Evolutionary conservation across 2,888 invertebrate genomes (phyloP).

Genomic region (Chymomyza procnemis): DNA sequence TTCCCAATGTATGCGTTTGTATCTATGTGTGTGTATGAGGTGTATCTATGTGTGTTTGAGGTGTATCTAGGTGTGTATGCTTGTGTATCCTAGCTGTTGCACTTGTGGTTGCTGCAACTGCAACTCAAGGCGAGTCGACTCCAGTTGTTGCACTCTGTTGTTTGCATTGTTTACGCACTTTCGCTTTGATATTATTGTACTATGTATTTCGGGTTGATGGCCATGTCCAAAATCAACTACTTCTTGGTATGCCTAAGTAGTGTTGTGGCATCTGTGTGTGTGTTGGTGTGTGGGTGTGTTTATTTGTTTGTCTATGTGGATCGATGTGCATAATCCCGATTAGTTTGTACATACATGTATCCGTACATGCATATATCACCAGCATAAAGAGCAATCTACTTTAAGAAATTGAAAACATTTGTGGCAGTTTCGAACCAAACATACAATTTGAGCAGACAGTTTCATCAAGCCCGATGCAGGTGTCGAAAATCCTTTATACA

Average conservation of each 20-base stretch:
- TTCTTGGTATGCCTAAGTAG: neutral
- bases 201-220: slow-evolving; percentile 51
- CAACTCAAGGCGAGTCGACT: neutral
- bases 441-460: too few relatives aligned
- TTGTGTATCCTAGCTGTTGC: slow-evolving; percentile 9
- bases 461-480: too few relatives aligned
- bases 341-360: neutral
- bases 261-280: neutral
- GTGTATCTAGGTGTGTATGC: neutral
- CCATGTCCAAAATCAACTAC: slow-evolving; percentile 19
- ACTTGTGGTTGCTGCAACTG: slow-evolving; percentile 19
- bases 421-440: too few relatives aligned
- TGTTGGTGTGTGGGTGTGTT: too few relatives aligned
- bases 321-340: neutral
- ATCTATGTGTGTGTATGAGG: neutral
- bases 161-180: slow-evolving; percentile 75
- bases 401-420: neutral
- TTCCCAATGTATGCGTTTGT: slow-evolving; percentile 26
- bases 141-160: slow-evolving; percentile 38
- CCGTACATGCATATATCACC: neutral
- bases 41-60: neutral
- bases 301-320: neutral
- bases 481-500: too few relatives aligned
- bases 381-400: neutral
- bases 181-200: slow-evolving; percentile 74